A percentile compares a stretch with the other conserved stretches of the same genome.
Evolutionary conservation across 1,140 invertebrate genomes (phyloP).

Genomic region (Drosophila varians): DNA sequence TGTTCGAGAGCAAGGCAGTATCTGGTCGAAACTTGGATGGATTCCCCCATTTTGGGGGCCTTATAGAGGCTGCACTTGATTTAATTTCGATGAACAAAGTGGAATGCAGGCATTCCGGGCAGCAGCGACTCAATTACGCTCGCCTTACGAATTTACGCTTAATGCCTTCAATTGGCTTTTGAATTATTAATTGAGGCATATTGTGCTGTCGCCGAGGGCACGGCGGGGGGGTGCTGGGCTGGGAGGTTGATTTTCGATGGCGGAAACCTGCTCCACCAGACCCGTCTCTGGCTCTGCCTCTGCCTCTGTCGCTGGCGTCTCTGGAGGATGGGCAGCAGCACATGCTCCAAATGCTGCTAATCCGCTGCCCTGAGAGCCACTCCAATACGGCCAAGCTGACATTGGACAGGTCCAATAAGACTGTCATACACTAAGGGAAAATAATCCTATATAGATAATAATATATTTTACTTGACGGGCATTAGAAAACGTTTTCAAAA

Average conservation of each 20-base stretch:
- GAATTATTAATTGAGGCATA: slow-evolving; percentile 79
- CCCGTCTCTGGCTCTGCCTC: slow-evolving; percentile 35
- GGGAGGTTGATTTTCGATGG: slow-evolving; percentile 28
- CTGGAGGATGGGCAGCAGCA: slow-evolving; percentile 45
- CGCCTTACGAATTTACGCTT: slow-evolving; percentile 75
- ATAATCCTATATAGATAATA: background rate
- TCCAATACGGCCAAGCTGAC: slow-evolving; percentile 60
- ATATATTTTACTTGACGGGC: too few relatives aligned
- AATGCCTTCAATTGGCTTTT: slow-evolving; percentile 81
- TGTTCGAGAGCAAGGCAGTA: slow-evolving; percentile 35
- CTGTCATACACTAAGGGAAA: slow-evolving; percentile 12
- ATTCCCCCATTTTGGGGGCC: slow-evolving; percentile 21
- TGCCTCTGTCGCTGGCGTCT: too few relatives aligned
- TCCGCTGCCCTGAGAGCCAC: slow-evolving; percentile 46
- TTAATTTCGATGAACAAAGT: slow-evolving; percentile 73
- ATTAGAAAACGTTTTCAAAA: too few relatives aligned
- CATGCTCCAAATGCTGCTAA: slow-evolving; percentile 41
- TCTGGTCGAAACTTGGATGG: slow-evolving; percentile 1
- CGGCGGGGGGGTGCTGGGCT: background rate
- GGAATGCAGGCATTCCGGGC: slow-evolving; percentile 60
- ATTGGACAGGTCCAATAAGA: slow-evolving; percentile 21
- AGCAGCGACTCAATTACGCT: slow-evolving; percentile 66
- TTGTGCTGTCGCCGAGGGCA: slow-evolving; percentile 44
- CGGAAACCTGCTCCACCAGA: slow-evolving; percentile 41
- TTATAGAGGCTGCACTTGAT: slow-evolving; percentile 61